Conservation (phyloP, 92 coral and sea anemone genomes). For the Palythoa caribaeorum region DNA sequence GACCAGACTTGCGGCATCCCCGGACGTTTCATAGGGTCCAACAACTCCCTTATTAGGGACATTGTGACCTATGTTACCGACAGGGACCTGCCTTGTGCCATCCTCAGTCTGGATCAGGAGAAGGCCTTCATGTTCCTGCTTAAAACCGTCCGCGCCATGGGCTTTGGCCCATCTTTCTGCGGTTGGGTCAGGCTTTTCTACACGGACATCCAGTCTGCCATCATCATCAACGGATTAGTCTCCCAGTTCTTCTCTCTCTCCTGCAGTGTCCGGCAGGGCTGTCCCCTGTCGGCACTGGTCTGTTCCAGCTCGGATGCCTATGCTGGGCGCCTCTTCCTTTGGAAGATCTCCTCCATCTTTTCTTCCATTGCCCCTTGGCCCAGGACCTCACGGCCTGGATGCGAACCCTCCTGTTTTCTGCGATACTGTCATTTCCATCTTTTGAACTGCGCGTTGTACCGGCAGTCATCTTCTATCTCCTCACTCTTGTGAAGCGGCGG, state of each 20-base stretch:
- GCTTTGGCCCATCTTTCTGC: constrained; percentile 8
- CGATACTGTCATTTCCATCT: too few relatives aligned
- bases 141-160: not conserved
- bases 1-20: not conserved
- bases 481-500: too few relatives aligned
- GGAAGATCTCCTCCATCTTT: too few relatives aligned
- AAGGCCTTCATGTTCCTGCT: not conserved
- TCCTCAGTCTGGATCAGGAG: not conserved
- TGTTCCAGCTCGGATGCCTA: too few relatives aligned
- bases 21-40: not conserved
- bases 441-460: too few relatives aligned
- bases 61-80: not conserved
- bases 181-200: not conserved
- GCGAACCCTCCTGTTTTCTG: too few relatives aligned
- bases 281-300: too few relatives aligned
- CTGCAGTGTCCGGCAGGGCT: not conserved
- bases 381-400: too few relatives aligned
- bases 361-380: too few relatives aligned
- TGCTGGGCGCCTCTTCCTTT: too few relatives aligned
- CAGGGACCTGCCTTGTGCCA: not conserved
- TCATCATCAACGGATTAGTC: not conserved
- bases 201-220: constrained; percentile 7
- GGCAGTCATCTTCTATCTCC: too few relatives aligned
- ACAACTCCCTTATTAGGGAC: not conserved
- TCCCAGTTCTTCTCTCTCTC: not conserved